Percentiles rank a stretch among this genome's conserved stretches.
Evolutionary conservation across 1,140 invertebrate species (phyloP).

Genomic region (Conus ventricosus): DNA sequence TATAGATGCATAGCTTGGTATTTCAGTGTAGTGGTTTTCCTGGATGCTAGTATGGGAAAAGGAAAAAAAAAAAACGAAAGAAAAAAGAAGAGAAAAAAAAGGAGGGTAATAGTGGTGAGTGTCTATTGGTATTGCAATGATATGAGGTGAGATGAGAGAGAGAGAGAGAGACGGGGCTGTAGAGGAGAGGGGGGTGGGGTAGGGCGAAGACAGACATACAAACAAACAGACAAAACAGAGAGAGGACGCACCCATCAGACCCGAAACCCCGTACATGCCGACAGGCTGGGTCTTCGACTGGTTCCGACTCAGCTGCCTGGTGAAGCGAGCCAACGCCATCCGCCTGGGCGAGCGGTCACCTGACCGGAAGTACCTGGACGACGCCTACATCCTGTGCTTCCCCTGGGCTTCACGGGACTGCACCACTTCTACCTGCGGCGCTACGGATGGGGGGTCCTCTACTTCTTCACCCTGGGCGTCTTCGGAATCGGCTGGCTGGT

Average conservation of each 20-base stretch:
- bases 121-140: too few species aligned
- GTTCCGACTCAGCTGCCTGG: constrained; percentile 54
- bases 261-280: background rate
- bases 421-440: constrained; percentile 50
- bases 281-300: constrained; percentile 59
- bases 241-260: background rate
- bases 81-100: too few species aligned
- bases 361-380: constrained; percentile 42
- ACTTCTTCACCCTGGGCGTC: constrained; percentile 62
- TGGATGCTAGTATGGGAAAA: too few species aligned
- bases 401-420: constrained; percentile 50
- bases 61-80: too few species aligned
- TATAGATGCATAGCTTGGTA: too few species aligned
- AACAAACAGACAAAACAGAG: background rate
- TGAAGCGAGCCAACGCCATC: constrained; percentile 51
- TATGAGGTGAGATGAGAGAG: too few species aligned
- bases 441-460: constrained; percentile 53
- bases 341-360: constrained; percentile 10
- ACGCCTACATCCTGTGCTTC: constrained; percentile 52
- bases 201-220: background rate
- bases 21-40: too few species aligned
- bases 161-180: too few species aligned
- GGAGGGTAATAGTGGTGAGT: too few species aligned
- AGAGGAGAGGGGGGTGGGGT: too few species aligned
- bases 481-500: constrained; percentile 62